Base-by-base conservation (phyloP, 1,140 invertebrate genomes). In the Hetaerina americana region DNA sequence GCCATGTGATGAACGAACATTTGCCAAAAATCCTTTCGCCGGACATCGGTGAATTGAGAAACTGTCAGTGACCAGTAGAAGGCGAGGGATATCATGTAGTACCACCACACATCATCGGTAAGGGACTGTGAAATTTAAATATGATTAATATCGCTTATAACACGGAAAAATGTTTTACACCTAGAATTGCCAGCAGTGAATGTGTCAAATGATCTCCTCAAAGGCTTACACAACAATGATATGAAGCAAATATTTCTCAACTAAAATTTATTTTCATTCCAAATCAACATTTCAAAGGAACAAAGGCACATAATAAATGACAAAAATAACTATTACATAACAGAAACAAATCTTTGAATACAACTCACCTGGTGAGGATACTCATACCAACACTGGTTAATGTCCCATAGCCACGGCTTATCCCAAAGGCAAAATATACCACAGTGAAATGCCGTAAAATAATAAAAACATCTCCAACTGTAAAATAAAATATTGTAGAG, bases 1-100 rank as follows among this genome's bases (percentile, higher is more conserved):
- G 93, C 92, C 77, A 96, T 88, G 79, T 99, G 96, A 83, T 98
- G 97, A 68, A 97, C 85, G 79, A 98, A 96, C 96, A 99, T 98
- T 85, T 98, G 94, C 90, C 92, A 94, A 81, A 98, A 98, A 83
- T 99, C 97, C 84, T 96, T 95, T 69, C 92, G 86, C 76, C 91
- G 93, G 49, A 95, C 89, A 81, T 98, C 96, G 78, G 92, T 91
- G 82, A 97, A 97, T 80, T 98, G 94, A 22, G 93, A 94, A 57
- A 95, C 86, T 67, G 94, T 90, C 69, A 99, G 83, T 5, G 96
- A 92, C 90, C 95, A 95, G 81, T 99, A 99, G 83, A 99, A 99
- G 67, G 92, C 88, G 71, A 74, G 75, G 27, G 76, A 78, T n/a
- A 79, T 73, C 77, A 80, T 79, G 71, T 79, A 80, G 74, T 79